A percentile compares a stretch with the other conserved stretches of the same genome.
phyloP scores from a whole-genome alignment of 2,888 invertebrate species.

The Oxytorus armatus region DNA sequence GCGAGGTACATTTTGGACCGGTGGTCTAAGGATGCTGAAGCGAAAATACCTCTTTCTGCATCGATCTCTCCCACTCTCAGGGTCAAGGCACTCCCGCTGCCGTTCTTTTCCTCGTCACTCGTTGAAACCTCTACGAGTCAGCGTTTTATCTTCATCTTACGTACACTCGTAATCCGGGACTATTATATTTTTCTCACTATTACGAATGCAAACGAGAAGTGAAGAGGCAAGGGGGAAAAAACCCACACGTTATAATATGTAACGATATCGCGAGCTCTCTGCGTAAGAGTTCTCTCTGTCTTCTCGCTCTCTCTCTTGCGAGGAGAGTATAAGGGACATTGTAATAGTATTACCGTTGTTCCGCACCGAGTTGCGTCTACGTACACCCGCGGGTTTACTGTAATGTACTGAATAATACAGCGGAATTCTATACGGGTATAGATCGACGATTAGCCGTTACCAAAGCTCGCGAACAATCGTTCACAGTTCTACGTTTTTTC shows the following conservation, averaged over 20 bases:
- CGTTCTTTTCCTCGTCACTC: slow-evolving; percentile 17
- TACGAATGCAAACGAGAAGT: slow-evolving; percentile 52
- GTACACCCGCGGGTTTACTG: slow-evolving; percentile 45
- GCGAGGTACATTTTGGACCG: not conserved
- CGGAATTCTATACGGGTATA: slow-evolving; percentile 54
- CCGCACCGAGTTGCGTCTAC: slow-evolving; percentile 51
- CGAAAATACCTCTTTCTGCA: slow-evolving; percentile 53
- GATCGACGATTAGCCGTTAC: slow-evolving; percentile 58
- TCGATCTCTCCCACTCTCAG: slow-evolving; percentile 74
- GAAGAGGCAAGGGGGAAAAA: slow-evolving; percentile 3
- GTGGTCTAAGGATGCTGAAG: slow-evolving; percentile 24
- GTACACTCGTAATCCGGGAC: slow-evolving; percentile 48
- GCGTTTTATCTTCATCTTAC: slow-evolving; percentile 54
- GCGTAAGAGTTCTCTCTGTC: slow-evolving; percentile 54
- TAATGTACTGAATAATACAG: slow-evolving; percentile 50
- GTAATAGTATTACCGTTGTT: slow-evolving; percentile 67
- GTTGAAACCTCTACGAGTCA: slow-evolving; percentile 24
- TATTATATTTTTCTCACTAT: slow-evolving; percentile 58
- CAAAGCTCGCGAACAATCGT: slow-evolving; percentile 35
- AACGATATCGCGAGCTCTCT: slow-evolving; percentile 57
- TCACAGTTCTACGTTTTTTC: slow-evolving; percentile 1
- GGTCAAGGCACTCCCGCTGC: slow-evolving; percentile 75
- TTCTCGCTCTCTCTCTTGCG: slow-evolving; percentile 48
- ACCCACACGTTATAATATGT: slow-evolving; percentile 48
- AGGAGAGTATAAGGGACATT: slow-evolving; percentile 54